Base-by-base conservation (phyloP, 37 sponge, comb jelly and placozoan species). In the Aplysina aerophoba region DNA sequence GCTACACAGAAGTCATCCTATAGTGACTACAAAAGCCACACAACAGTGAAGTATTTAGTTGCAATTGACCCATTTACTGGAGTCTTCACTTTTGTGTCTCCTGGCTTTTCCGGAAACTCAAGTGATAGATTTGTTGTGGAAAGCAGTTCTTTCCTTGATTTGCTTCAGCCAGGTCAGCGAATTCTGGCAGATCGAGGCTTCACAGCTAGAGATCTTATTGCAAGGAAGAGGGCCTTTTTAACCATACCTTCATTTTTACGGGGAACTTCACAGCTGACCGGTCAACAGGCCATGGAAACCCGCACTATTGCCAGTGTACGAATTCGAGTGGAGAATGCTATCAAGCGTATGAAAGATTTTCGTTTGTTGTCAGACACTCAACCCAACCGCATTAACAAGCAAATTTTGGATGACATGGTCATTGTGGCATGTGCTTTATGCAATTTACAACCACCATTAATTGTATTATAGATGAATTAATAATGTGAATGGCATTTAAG, bases 381-480 rank as follows among this genome's bases (percentile, higher is more conserved):
- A 34, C 56, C 81, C n/a, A 86, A 63, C 50, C 59, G 79, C 20
- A 56, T 61, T 15, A 79, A 78, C 33, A 79, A 80, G 59, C 20
- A 21, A 25, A 55, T 86, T 16, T 22, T 86, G 17, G 87, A 86
- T 64, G 87, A 86, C 87, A 86, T 82, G 41, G 36, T 86, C 25
- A 66, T 86, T 30, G 38, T 86, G 28, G 87, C 69, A 31, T 55
- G 59, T 61, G 87, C 81, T 28, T 44, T 86, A n/a, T 80, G 81
- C 37, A 86, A 86, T 35, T 66, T 86, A 37, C 67, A 86, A 61
- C 69, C 66, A 37, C 59, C 56, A 28, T 60, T 85, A 39, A 85
- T 85, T 19, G 50, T 59, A 30, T 16, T 20, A 16, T n/a, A n/a
- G n/a, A n/a, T n/a, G n/a, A n/a, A n/a, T n/a, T n/a, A n/a, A n/a